phyloP scores from a whole-genome alignment of 2,113 vertebrate species.

The Clinocottus analis region DNA sequence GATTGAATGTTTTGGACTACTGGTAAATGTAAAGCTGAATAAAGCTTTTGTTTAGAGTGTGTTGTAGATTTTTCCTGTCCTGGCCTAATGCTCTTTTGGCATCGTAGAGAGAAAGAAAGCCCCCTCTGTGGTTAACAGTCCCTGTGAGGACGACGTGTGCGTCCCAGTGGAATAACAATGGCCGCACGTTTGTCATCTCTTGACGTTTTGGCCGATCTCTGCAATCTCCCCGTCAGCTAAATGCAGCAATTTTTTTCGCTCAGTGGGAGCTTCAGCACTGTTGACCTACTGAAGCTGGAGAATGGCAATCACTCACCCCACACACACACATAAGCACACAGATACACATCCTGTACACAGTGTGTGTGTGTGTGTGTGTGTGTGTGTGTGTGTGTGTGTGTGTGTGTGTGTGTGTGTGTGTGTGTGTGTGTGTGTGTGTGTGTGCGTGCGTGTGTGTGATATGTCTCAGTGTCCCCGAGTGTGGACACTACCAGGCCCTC shows the following conservation, averaged over 20 bases:
- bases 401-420: neutral
- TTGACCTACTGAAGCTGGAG: slow-evolving; percentile 33
- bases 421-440: neutral
- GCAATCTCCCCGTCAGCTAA: slow-evolving; percentile 16
- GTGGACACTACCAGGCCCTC: neutral
- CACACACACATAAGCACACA: neutral
- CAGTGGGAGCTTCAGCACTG: neutral
- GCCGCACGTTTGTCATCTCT: slow-evolving; percentile 15
- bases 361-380: neutral
- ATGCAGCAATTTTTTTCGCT: slow-evolving; percentile 23
- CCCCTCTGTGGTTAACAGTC: neutral
- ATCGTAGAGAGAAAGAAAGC: neutral
- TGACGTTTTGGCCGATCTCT: slow-evolving; percentile 20
- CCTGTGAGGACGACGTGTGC: neutral
- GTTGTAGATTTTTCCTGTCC: neutral
- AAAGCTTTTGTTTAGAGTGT: neutral
- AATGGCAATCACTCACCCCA: neutral
- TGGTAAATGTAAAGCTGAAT: too few species aligned
- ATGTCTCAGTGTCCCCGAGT: neutral
- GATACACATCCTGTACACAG: neutral
- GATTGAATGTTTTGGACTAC: neutral
- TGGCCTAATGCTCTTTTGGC: neutral
- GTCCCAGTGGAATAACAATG: slow-evolving; percentile 24
- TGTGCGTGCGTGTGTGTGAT: neutral
- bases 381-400: neutral